Percentiles rank a stretch among this genome's conserved stretches.
phyloP scores from a whole-genome alignment of 2,888 invertebrate species.

The Drosophila pegasa region DNA sequence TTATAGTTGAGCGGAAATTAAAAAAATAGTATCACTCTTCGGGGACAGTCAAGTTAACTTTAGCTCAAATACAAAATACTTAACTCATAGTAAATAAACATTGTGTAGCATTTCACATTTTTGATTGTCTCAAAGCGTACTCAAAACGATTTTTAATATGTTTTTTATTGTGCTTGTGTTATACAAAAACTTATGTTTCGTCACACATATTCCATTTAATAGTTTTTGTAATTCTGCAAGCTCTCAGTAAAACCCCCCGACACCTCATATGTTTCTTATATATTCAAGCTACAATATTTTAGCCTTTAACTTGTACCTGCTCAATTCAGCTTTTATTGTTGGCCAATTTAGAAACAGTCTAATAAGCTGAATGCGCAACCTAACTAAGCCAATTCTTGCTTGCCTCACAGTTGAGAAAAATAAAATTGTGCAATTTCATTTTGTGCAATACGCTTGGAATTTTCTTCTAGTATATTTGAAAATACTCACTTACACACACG shows the following conservation, averaged over 20 bases:
- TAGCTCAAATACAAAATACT: too few relatives aligned
- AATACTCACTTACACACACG: not conserved
- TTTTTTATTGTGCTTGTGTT: too few relatives aligned
- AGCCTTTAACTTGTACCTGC: not conserved
- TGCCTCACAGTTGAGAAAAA: constrained; percentile 3
- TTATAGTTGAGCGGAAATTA: too few relatives aligned
- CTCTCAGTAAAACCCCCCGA: not conserved
- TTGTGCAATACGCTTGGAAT: constrained; percentile 19
- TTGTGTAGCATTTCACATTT: too few relatives aligned
- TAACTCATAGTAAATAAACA: too few relatives aligned
- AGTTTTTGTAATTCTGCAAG: not conserved
- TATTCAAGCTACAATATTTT: not conserved
- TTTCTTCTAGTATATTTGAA: constrained; percentile 11
- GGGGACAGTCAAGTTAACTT: too few relatives aligned
- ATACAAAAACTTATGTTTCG: too few relatives aligned
- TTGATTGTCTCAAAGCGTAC: too few relatives aligned
- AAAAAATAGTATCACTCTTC: too few relatives aligned
- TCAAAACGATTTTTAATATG: too few relatives aligned
- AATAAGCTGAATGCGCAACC: constrained; percentile 8
- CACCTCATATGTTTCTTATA: not conserved
- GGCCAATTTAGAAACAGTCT: not conserved
- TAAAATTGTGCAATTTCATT: constrained; percentile 32
- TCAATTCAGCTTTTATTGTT: not conserved
- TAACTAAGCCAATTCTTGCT: constrained; percentile 14
- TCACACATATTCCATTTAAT: too few relatives aligned